A percentile compares a stretch with the other conserved stretches of the same genome.
These are phyloP conservation scores for Phyllostomus hastatus DNA, from an alignment of 2,113 vertebrate species.

Conservation along the genomic window DNA sequence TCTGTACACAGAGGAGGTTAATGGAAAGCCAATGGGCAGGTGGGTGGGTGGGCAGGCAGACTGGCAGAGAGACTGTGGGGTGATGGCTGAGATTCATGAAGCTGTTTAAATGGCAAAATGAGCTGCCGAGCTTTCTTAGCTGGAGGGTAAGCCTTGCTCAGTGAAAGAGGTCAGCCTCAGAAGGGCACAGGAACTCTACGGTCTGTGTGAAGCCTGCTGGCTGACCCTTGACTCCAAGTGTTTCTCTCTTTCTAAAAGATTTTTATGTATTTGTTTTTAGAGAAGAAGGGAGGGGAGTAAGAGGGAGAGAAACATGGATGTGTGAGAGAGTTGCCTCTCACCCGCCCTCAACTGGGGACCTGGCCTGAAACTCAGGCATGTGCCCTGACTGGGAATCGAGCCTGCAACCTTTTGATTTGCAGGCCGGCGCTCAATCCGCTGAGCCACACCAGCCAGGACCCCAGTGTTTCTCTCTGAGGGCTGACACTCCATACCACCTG, in stretches of 20 bases:
- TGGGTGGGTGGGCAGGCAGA: not conserved
- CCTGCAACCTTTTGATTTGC: no score
- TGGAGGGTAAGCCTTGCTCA: rapidly evolving
- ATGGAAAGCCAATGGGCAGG: no score
- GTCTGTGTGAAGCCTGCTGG: not conserved
- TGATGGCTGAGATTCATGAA: not conserved
- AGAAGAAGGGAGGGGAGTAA: no score
- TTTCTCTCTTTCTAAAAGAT: not conserved
- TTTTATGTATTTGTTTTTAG: no score
- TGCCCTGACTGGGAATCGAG: no score
- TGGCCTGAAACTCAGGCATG: no score
- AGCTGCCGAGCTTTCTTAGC: not conserved
- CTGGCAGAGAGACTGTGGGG: not conserved
- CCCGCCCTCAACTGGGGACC: no score
- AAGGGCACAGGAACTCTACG: not conserved
- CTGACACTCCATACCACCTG: rapidly evolving
- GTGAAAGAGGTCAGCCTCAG: not conserved
- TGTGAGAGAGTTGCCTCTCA: no score
- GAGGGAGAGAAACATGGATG: no score
- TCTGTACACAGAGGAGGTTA: not conserved
- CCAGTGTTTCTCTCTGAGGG: not conserved
- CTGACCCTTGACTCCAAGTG: rapidly evolving
- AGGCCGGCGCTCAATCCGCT: no score
- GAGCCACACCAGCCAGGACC: no score
- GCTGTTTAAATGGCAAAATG: not conserved